Evolutionary conservation across 2,888 invertebrate species (phyloP).

Genomic region (Dysmachus trigonus): DNA sequence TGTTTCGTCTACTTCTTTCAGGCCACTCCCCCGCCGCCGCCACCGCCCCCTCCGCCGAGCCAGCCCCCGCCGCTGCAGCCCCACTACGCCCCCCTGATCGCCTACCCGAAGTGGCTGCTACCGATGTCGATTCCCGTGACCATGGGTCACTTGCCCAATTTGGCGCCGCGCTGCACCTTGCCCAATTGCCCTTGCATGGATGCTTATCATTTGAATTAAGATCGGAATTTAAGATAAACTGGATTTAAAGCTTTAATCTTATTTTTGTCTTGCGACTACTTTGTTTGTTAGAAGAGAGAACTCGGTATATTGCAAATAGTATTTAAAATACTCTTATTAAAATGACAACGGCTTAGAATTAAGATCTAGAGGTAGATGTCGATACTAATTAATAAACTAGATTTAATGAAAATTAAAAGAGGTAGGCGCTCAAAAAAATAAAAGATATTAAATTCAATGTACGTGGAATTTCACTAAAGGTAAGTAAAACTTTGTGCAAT

Average conservation of each 20-base stretch:
- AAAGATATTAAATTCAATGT: neutral
- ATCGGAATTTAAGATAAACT: neutral
- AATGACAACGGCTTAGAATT: neutral
- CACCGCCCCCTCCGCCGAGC: neutral
- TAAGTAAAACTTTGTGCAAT: neutral
- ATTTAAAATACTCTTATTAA: neutral
- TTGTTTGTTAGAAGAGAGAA: neutral
- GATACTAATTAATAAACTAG: neutral
- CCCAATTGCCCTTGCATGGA: slow-evolving; percentile 63
- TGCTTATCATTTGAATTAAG: slow-evolving; percentile 57
- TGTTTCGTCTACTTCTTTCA: neutral
- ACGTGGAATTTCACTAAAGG: neutral
- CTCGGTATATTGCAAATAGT: neutral
- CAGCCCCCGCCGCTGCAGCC: slow-evolving; percentile 40
- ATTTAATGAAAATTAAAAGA: neutral
- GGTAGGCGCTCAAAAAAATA: neutral
- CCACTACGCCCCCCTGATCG: slow-evolving; percentile 55
- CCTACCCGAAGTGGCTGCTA: slow-evolving; percentile 64
- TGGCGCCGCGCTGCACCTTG: slow-evolving; percentile 65
- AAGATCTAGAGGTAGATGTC: neutral
- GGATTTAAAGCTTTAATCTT: neutral
- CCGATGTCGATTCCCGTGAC: slow-evolving; percentile 62
- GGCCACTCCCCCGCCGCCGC: neutral
- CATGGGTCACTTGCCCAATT: slow-evolving; percentile 63
- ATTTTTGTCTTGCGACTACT: neutral